These are phyloP conservation scores for Andrena marginata DNA, from an alignment of 2,888 invertebrate genomes.

Conservation along the genomic window DNA sequence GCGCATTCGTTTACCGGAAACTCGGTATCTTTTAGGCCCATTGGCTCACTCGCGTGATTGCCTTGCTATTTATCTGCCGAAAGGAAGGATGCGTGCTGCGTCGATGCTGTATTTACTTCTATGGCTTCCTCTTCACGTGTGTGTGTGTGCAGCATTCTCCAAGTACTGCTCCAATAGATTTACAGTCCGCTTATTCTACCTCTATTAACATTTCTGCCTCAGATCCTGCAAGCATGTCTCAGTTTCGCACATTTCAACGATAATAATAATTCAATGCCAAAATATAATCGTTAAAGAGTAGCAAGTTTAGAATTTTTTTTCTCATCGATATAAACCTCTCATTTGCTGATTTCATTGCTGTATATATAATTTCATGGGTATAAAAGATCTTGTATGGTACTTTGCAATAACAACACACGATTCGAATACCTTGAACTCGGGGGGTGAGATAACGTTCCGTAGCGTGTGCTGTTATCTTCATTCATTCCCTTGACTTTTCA, in stretches of 20 bases:
- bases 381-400: constrained; percentile 16
- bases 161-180: not conserved
- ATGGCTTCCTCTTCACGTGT: constrained; percentile 37
- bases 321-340: too few species aligned
- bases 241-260: too few species aligned
- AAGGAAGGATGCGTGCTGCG: constrained; percentile 63
- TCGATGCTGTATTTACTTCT: constrained; percentile 46
- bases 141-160: not conserved
- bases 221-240: too few species aligned
- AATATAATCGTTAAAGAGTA: too few species aligned
- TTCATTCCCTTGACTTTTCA: constrained; percentile 70
- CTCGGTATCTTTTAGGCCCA: constrained; percentile 74
- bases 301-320: too few species aligned
- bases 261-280: too few species aligned
- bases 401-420: constrained; percentile 48
- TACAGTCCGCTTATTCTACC: too few species aligned
- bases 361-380: not conserved
- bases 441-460: constrained; percentile 59
- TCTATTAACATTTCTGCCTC: too few species aligned
- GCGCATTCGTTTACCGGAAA: constrained; percentile 76
- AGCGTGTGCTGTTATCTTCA: constrained; percentile 59
- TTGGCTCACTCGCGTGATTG: constrained; percentile 66
- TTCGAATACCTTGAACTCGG: constrained; percentile 46
- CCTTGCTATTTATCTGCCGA: constrained; percentile 60
- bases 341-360: too few species aligned